Percentiles rank a stretch among this genome's conserved stretches.
Evolutionary conservation across 1,140 invertebrate genomes (phyloP).

Genomic region (Papilio machaon): DNA sequence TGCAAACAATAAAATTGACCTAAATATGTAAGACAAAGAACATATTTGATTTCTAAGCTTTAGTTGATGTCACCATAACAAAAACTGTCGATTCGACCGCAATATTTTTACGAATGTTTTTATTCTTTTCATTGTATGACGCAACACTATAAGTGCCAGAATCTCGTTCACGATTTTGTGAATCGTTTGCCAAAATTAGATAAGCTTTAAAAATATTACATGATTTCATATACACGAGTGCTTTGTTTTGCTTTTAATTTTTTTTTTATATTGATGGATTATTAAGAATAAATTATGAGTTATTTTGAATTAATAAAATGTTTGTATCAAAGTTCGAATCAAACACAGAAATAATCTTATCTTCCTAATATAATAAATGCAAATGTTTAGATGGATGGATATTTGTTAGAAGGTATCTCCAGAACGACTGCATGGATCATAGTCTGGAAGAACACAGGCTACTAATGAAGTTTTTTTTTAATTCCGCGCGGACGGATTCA

Average conservation of each 20-base stretch:
- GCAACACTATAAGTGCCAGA: conserved; percentile 23
- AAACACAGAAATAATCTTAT: too few species aligned
- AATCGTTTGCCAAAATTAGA: conserved; percentile 32
- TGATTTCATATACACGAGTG: conserved; percentile 29
- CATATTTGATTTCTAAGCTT: not conserved
- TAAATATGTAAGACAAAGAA: not conserved
- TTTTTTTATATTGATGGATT: not conserved
- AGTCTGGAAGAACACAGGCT: too few species aligned
- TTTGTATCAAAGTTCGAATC: too few species aligned
- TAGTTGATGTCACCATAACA: conserved; percentile 6
- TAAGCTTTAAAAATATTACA: conserved; percentile 25
- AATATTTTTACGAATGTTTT: conserved; percentile 18
- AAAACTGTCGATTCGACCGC: conserved; percentile 12
- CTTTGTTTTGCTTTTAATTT: conserved; percentile 17
- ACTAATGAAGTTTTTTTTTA: too few species aligned
- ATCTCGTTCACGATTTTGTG: conserved; percentile 11
- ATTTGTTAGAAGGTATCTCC: too few species aligned
- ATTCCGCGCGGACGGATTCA: too few species aligned
- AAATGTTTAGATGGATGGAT: too few species aligned
- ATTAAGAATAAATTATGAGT: too few species aligned
- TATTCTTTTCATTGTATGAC: conserved; percentile 30
- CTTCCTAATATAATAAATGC: too few species aligned
- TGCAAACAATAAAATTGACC: not conserved
- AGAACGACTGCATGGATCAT: too few species aligned
- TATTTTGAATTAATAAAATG: too few species aligned